Evolutionary conservation across 2,797 vertebrate genomes (phyloP).

Genomic region (Allochrocebus solatus): DNA sequence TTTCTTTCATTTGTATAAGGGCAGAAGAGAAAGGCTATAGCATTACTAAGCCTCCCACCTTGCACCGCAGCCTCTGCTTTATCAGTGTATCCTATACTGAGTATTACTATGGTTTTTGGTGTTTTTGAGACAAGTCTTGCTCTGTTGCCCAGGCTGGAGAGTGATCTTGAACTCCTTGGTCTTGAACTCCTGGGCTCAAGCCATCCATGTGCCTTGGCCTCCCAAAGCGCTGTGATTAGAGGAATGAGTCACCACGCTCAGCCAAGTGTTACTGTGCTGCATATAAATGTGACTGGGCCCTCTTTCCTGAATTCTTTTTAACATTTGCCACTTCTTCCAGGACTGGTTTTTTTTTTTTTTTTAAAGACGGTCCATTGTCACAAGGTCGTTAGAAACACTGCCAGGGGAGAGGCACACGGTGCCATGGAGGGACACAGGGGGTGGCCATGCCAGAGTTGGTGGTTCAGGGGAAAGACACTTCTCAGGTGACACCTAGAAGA

Average conservation of each 20-base stretch:
- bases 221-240: neutral
- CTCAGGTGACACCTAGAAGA: neutral
- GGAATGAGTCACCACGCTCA: neutral
- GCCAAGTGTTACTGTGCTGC: neutral
- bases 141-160: neutral
- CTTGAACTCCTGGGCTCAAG: neutral
- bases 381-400: neutral
- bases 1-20: neutral
- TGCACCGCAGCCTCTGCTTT: neutral
- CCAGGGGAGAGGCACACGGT: neutral
- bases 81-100: neutral
- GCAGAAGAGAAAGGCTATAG: neutral
- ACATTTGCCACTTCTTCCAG: neutral
- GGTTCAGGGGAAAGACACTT: neutral
- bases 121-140: neutral
- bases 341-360: neutral
- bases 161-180: neutral
- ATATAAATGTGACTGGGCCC: neutral
- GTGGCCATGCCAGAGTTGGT: neutral
- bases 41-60: neutral
- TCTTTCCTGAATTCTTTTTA: neutral
- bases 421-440: neutral
- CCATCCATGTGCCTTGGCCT: fast-evolving
- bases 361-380: neutral
- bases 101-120: neutral